These are phyloP conservation scores for Loris lydekkerianus DNA, from an alignment of 2,797 vertebrate species.

Conservation along the genomic window DNA sequence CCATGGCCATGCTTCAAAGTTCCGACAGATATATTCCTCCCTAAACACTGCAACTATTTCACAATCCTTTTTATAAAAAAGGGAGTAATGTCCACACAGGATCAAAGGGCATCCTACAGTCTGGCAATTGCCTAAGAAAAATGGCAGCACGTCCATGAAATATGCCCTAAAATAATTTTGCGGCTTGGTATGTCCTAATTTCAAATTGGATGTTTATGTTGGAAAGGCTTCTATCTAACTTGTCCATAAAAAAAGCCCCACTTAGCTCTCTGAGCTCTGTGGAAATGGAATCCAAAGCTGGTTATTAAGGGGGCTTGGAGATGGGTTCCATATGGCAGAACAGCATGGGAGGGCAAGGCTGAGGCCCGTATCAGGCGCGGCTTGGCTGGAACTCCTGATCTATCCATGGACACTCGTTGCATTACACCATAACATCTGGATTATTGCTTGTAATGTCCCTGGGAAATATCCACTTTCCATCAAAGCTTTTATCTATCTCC, in stretches of 20 bases:
- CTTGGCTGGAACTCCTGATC: slow-evolving; percentile 95
- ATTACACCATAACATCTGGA: slow-evolving; percentile 99
- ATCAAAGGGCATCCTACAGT: slow-evolving; percentile 95
- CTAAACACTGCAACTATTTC: slow-evolving; percentile 90
- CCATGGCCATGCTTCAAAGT: slow-evolving; percentile 90
- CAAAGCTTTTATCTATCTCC: slow-evolving; percentile 96
- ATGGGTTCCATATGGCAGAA: slow-evolving; percentile 99
- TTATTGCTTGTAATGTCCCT: slow-evolving; percentile 98
- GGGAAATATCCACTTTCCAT: slow-evolving; percentile 98
- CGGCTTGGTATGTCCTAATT: slow-evolving; percentile 92
- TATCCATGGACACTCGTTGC: slow-evolving; percentile 97
- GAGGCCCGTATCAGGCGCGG: slow-evolving; percentile 92
- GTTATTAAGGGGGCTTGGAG: slow-evolving; percentile 96
- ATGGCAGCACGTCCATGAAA: slow-evolving; percentile 95
- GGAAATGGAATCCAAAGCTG: slow-evolving; percentile 96
- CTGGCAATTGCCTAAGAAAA: slow-evolving; percentile 96
- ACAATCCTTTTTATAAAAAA: slow-evolving; percentile 91
- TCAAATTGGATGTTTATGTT: slow-evolving; percentile 99
- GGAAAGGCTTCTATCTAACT: slow-evolving; percentile 98
- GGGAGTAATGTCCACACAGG: slow-evolving; percentile 94
- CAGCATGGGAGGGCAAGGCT: slow-evolving; percentile 96
- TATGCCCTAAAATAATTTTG: slow-evolving; percentile 95
- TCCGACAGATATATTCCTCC: slow-evolving; percentile 89
- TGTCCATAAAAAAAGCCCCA: slow-evolving; percentile 99
- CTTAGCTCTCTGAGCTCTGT: slow-evolving; percentile 98